A percentile compares a stretch with the other conserved stretches of the same genome.
These are phyloP conservation scores for Limanda limanda DNA, from an alignment of 2,113 vertebrate species.

Conservation along the genomic window DNA sequence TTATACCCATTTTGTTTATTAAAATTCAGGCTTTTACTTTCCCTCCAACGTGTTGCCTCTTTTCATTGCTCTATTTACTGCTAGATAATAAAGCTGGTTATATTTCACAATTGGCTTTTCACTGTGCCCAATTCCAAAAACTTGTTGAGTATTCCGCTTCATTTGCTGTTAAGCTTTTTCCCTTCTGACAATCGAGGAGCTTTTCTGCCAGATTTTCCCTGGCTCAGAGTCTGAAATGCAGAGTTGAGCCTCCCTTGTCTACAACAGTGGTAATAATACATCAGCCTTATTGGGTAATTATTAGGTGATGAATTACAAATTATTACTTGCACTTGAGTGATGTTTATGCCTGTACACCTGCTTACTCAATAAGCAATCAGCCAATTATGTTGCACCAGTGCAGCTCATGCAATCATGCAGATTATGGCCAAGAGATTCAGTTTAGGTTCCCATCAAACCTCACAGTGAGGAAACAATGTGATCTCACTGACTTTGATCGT, in stretches of 20 bases:
- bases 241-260: background rate
- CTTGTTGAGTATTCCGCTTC: background rate
- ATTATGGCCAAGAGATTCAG: background rate
- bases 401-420: background rate
- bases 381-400: background rate
- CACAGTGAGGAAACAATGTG: too few species aligned
- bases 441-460: background rate
- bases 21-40: background rate
- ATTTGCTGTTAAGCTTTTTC: background rate
- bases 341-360: background rate
- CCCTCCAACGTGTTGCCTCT: background rate
- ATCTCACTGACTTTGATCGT: too few species aligned
- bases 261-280: background rate
- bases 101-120: background rate
- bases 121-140: background rate
- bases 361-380: background rate
- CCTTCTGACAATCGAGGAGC: background rate
- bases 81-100: background rate
- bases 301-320: background rate
- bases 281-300: background rate
- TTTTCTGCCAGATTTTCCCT: constrained; percentile 6
- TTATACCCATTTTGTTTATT: too few species aligned
- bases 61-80: background rate
- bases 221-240: background rate
- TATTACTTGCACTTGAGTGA: constrained; percentile 4